A percentile compares a stretch with the other conserved stretches of the same genome.
Evolutionary conservation across 2,888 invertebrate genomes (phyloP).

Genomic region (Andrena chrysosceles): DNA sequence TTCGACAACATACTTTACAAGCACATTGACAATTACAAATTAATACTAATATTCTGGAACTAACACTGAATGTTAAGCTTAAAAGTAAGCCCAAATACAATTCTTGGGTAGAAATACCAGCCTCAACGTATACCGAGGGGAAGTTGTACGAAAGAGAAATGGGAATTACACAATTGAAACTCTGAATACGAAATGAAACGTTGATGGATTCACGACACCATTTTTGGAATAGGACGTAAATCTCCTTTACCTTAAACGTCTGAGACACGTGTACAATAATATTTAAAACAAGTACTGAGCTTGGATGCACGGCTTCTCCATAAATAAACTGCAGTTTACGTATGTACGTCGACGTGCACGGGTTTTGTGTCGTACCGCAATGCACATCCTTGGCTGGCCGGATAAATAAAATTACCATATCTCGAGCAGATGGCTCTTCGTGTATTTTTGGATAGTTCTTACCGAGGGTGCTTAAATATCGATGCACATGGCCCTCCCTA

Average conservation of each 20-base stretch:
- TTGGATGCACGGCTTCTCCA: conserved; percentile 13
- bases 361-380: conserved; percentile 31
- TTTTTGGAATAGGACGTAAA: not conserved
- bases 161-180: not conserved
- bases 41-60: too few species aligned
- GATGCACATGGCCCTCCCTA: conserved; percentile 71
- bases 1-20: too few species aligned
- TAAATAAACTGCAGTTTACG: conserved; percentile 40
- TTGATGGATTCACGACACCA: not conserved
- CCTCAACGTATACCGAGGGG: too few species aligned
- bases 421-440: conserved; percentile 65
- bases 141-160: conserved; percentile 5
- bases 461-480: conserved; percentile 62
- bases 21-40: too few species aligned
- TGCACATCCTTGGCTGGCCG: conserved; percentile 45
- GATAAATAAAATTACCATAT: conserved; percentile 73
- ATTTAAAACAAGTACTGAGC: conserved; percentile 16
- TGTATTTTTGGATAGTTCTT: conserved; percentile 71
- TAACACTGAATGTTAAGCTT: too few species aligned
- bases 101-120: too few species aligned
- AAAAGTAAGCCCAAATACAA: too few species aligned
- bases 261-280: conserved; percentile 2
- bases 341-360: conserved; percentile 23
- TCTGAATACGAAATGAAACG: not conserved
- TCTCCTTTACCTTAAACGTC: conserved; percentile 12